A percentile compares a stretch with the other conserved stretches of the same genome.
Evolutionary conservation across 2,797 vertebrate genomes (phyloP).

Genomic region (Centroberyx gerrardi): DNA sequence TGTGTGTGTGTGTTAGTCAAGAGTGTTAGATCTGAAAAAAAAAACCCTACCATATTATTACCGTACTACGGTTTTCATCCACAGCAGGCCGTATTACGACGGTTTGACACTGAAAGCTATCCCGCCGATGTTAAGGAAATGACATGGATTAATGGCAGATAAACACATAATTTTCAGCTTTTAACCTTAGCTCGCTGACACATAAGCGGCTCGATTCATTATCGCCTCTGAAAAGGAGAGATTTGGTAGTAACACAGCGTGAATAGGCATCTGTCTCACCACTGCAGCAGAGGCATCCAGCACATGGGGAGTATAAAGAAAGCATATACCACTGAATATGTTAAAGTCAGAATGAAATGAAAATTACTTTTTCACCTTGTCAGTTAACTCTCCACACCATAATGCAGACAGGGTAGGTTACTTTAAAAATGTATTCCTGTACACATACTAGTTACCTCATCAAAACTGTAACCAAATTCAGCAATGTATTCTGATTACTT

Average conservation of each 20-base stretch:
- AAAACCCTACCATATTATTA: neutral
- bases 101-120: constrained; percentile 48
- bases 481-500: too few species aligned
- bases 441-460: too few species aligned
- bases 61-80: constrained; percentile 9
- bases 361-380: too few species aligned
- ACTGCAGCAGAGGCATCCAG: constrained; percentile 20
- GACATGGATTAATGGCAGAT: constrained; percentile 60
- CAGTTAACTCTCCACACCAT: too few species aligned
- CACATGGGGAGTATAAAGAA: constrained; percentile 6
- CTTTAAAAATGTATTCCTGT: too few species aligned
- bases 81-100: constrained; percentile 32
- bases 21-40: too few species aligned
- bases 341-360: neutral
- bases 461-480: too few species aligned
- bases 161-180: constrained; percentile 62
- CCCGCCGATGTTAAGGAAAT: constrained; percentile 53
- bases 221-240: constrained; percentile 40
- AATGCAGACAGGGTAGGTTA: too few species aligned
- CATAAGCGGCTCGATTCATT: constrained; percentile 57
- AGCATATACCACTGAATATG: constrained; percentile 7
- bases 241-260: constrained; percentile 31
- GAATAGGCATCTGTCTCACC: constrained; percentile 13
- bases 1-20: neutral
- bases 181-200: constrained; percentile 53